phyloP scores from a whole-genome alignment of 2,797 vertebrate species.

The Gouania willdenowi region DNA sequence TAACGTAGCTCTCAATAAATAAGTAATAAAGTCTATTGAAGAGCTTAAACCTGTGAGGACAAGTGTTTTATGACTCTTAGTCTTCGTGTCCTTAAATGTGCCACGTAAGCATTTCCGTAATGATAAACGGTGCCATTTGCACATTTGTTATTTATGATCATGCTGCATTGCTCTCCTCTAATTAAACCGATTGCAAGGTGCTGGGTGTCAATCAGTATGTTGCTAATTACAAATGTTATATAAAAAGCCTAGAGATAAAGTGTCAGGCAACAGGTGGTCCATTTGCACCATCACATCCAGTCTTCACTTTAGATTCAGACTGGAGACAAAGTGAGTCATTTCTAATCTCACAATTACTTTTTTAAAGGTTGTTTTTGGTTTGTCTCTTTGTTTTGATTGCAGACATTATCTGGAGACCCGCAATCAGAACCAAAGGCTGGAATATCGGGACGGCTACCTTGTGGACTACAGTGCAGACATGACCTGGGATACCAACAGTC shows the following conservation, averaged over 20 bases:
- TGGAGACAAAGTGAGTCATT: slow-evolving; percentile 2
- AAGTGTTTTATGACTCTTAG: no score
- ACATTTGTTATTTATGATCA: no score
- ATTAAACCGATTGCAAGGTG: slow-evolving; percentile 11
- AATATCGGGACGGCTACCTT: slow-evolving; percentile 70
- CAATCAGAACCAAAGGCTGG: slow-evolving; percentile 81
- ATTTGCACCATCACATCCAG: slow-evolving; percentile 11
- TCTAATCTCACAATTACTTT: background rate
- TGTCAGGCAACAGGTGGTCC: slow-evolving; percentile 30
- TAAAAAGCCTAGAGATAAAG: slow-evolving; percentile 40
- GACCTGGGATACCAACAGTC: slow-evolving; percentile 72
- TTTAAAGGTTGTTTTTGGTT: slow-evolving; percentile 5
- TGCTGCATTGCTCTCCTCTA: no score
- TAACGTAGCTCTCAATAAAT: no score
- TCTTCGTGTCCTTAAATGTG: no score
- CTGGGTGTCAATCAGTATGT: slow-evolving; percentile 35
- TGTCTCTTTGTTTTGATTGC: slow-evolving; percentile 11
- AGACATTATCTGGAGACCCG: slow-evolving; percentile 88
- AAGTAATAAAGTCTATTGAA: no score
- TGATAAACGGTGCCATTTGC: no score
- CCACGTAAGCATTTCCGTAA: no score
- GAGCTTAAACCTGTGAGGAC: no score
- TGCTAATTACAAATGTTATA: slow-evolving; percentile 59
- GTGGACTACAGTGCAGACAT: slow-evolving; percentile 73
- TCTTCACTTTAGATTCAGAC: slow-evolving; percentile 26